Percentiles rank a stretch among this genome's conserved stretches.
Conservation (phyloP, 2,888 invertebrate species). For the Drosophila subsilvestris region DNA sequence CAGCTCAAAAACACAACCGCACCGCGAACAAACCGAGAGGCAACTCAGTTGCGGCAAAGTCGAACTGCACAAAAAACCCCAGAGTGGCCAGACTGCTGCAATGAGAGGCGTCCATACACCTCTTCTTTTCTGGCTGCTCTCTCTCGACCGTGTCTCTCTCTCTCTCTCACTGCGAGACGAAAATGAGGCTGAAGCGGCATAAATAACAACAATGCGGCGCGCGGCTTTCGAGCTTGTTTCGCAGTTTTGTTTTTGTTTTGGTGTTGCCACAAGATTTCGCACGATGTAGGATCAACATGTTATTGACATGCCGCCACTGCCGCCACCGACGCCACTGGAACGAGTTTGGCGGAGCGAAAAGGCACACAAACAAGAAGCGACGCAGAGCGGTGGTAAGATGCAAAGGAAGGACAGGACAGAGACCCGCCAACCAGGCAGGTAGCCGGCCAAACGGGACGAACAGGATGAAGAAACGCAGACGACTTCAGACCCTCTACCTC, state of each 20-base stretch:
- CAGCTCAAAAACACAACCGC: constrained; percentile 63
- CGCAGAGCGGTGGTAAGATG: constrained; percentile 55
- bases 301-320: constrained; percentile 56
- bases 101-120: neutral
- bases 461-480: constrained; percentile 66
- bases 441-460: constrained; percentile 70
- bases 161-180: neutral
- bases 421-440: constrained; percentile 48
- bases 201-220: constrained; percentile 60
- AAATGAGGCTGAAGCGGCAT: constrained; percentile 50
- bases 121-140: neutral
- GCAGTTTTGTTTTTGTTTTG: constrained; percentile 56
- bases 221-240: constrained; percentile 42
- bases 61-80: constrained; percentile 50
- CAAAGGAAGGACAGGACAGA: constrained; percentile 6
- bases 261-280: constrained; percentile 72
- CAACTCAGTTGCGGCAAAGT: constrained; percentile 44
- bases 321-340: constrained; percentile 35
- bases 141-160: constrained; percentile 3
- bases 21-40: constrained; percentile 62
- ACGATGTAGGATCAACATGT: constrained; percentile 75
- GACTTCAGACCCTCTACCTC: constrained; percentile 30
- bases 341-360: constrained; percentile 64
- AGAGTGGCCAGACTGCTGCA: neutral
- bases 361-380: constrained; percentile 76